These are phyloP conservation scores for Albula glossodonta DNA, from an alignment of 2,113 vertebrate species.

Conservation along the genomic window DNA sequence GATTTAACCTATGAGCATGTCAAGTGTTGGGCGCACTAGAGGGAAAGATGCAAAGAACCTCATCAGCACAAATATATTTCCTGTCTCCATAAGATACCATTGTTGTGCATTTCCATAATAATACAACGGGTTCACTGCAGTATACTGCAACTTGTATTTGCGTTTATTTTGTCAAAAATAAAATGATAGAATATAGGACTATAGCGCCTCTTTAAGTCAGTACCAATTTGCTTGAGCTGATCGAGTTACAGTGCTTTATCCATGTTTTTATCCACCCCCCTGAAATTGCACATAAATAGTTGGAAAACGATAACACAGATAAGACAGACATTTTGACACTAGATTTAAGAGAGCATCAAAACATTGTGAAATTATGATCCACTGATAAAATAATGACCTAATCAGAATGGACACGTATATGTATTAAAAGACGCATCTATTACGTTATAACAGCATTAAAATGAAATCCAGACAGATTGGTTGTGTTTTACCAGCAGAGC, in stretches of 20 bases:
- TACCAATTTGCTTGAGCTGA: neutral
- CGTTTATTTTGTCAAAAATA: neutral
- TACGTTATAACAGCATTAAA: neutral
- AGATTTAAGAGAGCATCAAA: too few species aligned
- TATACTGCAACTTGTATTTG: neutral
- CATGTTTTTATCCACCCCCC: too few species aligned
- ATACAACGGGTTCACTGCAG: neutral
- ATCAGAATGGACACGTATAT: neutral
- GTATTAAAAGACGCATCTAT: neutral
- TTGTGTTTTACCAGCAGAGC: neutral
- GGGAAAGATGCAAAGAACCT: neutral
- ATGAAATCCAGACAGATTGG: neutral
- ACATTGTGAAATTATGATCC: neutral
- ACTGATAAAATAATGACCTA: neutral
- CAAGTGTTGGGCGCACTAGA: neutral
- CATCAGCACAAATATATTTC: neutral
- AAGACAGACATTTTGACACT: neutral
- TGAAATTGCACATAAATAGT: too few species aligned
- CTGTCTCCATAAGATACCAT: neutral
- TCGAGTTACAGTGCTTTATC: too few species aligned
- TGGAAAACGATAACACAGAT: too few species aligned
- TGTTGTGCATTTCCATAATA: neutral
- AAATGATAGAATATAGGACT: neutral
- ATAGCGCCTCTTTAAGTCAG: neutral
- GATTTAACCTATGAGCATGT: neutral